Evolutionary conservation across 2,797 vertebrate genomes (phyloP).

Genomic region (Coluber constrictor): DNA sequence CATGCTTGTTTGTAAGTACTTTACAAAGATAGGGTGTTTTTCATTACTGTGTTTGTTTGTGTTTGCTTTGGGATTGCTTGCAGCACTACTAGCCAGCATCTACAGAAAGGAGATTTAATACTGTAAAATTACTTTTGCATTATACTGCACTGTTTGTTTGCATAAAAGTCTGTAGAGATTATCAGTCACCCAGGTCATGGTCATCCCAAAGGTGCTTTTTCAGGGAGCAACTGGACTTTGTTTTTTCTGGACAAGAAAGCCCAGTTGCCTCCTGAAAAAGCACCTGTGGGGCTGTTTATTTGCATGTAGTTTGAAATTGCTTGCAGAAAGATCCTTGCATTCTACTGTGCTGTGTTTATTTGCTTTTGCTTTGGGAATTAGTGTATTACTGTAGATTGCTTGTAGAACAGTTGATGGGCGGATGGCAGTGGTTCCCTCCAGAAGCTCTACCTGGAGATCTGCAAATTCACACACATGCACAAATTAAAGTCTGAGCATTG

Average conservation of each 20-base stretch:
- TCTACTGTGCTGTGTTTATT: too few species aligned
- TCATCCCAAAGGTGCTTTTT: too few species aligned
- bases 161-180: too few species aligned
- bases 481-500: not conserved
- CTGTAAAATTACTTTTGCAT: not conserved
- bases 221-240: too few species aligned
- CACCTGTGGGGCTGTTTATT: too few species aligned
- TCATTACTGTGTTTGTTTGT: not conserved
- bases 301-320: not conserved
- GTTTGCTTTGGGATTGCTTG: not conserved
- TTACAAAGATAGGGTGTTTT: not conserved
- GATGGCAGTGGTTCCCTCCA: not conserved
- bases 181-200: too few species aligned
- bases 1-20: not conserved
- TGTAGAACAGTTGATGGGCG: not conserved
- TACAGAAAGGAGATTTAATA: not conserved
- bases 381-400: too few species aligned
- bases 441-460: not conserved
- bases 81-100: not conserved
- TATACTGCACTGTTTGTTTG: not conserved
- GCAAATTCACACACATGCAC: not conserved
- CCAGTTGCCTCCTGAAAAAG: too few species aligned
- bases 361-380: too few species aligned
- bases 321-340: not conserved
- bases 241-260: too few species aligned